Evolutionary conservation across 2,888 invertebrate species (phyloP).

Genomic region (Diaphora mendica): DNA sequence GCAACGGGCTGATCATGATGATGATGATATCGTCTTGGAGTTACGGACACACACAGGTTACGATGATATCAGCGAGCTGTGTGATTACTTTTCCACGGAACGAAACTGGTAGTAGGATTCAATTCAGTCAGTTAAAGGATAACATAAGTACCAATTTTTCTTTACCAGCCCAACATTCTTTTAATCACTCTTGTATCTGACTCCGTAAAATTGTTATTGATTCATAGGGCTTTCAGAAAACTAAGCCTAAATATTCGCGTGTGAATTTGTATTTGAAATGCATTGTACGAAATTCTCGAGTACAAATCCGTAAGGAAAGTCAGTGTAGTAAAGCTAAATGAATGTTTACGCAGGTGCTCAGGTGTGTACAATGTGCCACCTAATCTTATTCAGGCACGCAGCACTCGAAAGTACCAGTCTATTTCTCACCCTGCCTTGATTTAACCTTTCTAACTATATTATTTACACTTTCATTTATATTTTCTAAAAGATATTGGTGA

Average conservation of each 20-base stretch:
- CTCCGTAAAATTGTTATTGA: too few species aligned
- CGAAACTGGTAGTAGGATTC: not conserved
- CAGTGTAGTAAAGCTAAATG: constrained; percentile 10
- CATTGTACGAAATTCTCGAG: not conserved
- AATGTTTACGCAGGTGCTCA: constrained; percentile 15
- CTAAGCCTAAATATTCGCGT: not conserved
- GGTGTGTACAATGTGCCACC: constrained; percentile 20
- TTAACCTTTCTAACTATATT: constrained; percentile 10
- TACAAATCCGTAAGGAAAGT: constrained; percentile 17
- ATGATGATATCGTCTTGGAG: not conserved
- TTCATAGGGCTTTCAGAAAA: too few species aligned
- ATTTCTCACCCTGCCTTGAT: constrained; percentile 16
- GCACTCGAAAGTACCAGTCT: constrained; percentile 16
- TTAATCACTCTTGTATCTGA: too few species aligned
- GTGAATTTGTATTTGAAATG: not conserved
- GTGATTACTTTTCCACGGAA: not conserved
- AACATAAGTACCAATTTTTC: not conserved
- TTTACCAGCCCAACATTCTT: too few species aligned
- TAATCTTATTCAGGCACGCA: constrained; percentile 8
- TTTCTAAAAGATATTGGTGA: not conserved
- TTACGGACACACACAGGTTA: not conserved
- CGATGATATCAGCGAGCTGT: not conserved
- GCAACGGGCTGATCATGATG: too few species aligned
- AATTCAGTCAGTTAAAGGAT: not conserved
- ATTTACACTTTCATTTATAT: constrained; percentile 23